phyloP scores from a whole-genome alignment of 2,113 vertebrate species.

The Gallinago paraguaiae region DNA sequence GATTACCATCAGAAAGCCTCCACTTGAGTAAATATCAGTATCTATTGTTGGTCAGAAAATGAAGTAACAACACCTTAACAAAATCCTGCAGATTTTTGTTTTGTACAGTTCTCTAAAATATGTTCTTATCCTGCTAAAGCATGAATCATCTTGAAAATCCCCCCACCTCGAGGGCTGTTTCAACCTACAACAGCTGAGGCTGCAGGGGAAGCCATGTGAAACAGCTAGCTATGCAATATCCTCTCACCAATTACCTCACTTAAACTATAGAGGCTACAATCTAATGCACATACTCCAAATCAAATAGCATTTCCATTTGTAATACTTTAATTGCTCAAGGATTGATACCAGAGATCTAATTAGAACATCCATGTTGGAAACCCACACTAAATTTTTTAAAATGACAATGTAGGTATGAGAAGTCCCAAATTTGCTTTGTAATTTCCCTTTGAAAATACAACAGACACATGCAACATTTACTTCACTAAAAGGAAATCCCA shows the following conservation, averaged over 20 bases:
- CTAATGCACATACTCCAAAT: neutral
- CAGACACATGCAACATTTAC: neutral
- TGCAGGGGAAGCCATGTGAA: neutral
- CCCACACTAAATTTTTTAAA: neutral
- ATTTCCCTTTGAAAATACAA: constrained; percentile 6
- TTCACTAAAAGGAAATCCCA: neutral
- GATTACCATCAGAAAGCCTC: neutral
- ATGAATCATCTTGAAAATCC: neutral
- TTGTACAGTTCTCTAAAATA: neutral
- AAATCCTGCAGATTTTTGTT: neutral
- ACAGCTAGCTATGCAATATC: neutral
- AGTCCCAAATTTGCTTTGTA: neutral
- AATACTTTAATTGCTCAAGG: neutral
- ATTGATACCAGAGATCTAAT: neutral
- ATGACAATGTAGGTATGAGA: neutral
- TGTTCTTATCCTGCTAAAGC: neutral
- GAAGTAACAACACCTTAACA: neutral
- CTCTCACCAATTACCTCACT: neutral
- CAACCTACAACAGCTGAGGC: neutral
- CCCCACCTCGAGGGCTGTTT: neutral
- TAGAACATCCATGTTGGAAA: neutral
- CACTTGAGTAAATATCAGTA: neutral
- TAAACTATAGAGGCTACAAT: neutral
- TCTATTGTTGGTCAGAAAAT: neutral
- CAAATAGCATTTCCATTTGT: neutral